Evolutionary conservation across 1,140 invertebrate genomes (phyloP), one percentile per base, ranked within the genome.

Genomic region (Drosophila mayri): DNA sequence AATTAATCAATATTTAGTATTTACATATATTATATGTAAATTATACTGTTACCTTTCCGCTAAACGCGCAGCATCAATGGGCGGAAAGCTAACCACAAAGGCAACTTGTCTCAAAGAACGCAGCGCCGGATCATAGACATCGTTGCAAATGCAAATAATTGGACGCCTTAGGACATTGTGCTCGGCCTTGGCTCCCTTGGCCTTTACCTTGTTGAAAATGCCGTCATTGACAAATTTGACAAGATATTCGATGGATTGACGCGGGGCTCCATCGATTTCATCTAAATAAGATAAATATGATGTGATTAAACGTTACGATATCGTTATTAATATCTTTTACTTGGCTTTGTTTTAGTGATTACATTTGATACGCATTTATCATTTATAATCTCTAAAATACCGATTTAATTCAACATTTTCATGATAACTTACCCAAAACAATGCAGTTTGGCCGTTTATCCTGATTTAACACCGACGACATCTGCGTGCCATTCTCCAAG

Each of bases 131-230:
- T 96, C 96, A 92, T 99, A 99, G 80, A 97, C 94, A 91, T 99
- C 98, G 93, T 99, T 99, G 90, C 98, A 99, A 79, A 99, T 99
- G 92, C 98, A 99, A 79, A 99, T 98, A 11, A 99, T 96, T 1
- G 98, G 98, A 73, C 98, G 93, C 59, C 95, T 94, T 49, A 97
- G 93, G 72, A 95, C 92, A 66, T 94, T 94, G n/a, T 84, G 79
- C 73, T 75, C 86, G 58, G 81, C 92, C 93, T 84, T 94, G 91
- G 84, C 93, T 49, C 77, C 94, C 92, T 93, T 95, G 93, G 93
- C 95, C 93, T 92, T 93, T 64, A 88, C 95, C 93, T 94, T 95
- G 49, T 79, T 77, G 40, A 84, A 71, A 30, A 93, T 92, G 90
- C 95, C 95, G 40, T 95, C 95, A 47, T 95, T 95, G 4, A 97